These are phyloP conservation scores for Campylomormyrus numenius DNA, from an alignment of 2,113 vertebrate genomes.

Conservation along the genomic window DNA sequence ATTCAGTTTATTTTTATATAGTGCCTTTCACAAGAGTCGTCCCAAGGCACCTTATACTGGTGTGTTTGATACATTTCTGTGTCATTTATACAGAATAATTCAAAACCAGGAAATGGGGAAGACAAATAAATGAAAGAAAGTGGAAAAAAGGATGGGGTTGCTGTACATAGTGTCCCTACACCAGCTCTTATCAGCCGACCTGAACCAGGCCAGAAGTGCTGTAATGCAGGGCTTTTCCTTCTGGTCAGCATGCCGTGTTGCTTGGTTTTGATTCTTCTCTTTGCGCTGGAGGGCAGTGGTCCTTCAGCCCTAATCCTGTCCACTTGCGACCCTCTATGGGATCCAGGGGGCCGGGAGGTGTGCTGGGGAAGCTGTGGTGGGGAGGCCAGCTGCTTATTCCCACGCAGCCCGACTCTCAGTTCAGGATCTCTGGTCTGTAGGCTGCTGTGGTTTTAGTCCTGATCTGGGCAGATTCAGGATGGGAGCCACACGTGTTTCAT, in stretches of 20 bases:
- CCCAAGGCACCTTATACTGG: background rate
- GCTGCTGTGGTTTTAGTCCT: background rate
- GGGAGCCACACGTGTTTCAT: background rate
- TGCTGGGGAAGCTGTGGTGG: background rate
- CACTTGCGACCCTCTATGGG: background rate
- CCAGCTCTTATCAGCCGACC: background rate
- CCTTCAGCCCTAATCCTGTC: background rate
- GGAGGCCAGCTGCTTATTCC: background rate
- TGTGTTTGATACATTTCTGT: background rate
- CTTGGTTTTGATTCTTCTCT: background rate
- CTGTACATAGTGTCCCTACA: background rate
- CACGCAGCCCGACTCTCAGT: background rate
- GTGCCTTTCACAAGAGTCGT: background rate
- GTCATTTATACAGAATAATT: background rate
- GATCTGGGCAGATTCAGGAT: background rate
- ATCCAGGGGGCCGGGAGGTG: background rate
- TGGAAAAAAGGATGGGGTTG: background rate
- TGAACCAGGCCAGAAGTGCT: background rate
- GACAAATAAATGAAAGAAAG: background rate
- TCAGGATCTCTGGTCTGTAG: background rate
- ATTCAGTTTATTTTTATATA: background rate
- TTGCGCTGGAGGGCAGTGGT: background rate
- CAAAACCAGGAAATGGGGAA: background rate
- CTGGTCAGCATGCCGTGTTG: background rate
- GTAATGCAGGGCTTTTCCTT: background rate